These are phyloP conservation scores for Bactericera cockerelli DNA, from an alignment of 1,140 invertebrate genomes.

Conservation along the genomic window DNA sequence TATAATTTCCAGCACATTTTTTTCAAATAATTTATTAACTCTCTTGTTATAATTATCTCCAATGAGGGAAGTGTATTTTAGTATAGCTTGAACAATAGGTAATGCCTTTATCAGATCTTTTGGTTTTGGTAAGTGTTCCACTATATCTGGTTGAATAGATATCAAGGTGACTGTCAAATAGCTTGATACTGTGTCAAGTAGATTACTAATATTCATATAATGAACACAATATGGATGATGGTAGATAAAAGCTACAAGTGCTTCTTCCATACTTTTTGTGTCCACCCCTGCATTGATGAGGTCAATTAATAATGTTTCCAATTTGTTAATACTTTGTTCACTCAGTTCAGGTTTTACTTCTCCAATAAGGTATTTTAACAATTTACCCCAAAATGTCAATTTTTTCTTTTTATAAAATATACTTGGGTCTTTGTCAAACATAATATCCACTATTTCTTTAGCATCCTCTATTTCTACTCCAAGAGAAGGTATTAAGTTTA, in stretches of 20 bases:
- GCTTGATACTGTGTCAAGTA: neutral
- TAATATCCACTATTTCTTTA: neutral
- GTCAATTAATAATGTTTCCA: neutral
- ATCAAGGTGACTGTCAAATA: neutral
- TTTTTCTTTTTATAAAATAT: conserved; percentile 6
- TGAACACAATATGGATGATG: conserved; percentile 1
- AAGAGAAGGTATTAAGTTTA: neutral
- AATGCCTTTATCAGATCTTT: neutral
- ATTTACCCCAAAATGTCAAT: neutral
- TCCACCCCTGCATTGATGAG: neutral
- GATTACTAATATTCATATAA: neutral
- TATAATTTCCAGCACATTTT: neutral
- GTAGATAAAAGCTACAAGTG: neutral
- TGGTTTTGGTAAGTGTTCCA: neutral
- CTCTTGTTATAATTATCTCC: neutral
- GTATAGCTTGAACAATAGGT: neutral
- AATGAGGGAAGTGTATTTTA: neutral
- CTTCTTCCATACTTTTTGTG: neutral
- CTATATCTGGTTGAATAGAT: neutral
- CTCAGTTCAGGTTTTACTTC: neutral
- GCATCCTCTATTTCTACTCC: neutral
- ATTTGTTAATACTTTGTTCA: neutral
- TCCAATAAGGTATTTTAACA: neutral
- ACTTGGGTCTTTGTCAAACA: neutral
- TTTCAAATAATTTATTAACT: conserved; percentile 4